A percentile compares a stretch with the other conserved stretches of the same genome.
Evolutionary conservation across 2,113 vertebrate species (phyloP).

Genomic region (Aphyosemion australe): DNA sequence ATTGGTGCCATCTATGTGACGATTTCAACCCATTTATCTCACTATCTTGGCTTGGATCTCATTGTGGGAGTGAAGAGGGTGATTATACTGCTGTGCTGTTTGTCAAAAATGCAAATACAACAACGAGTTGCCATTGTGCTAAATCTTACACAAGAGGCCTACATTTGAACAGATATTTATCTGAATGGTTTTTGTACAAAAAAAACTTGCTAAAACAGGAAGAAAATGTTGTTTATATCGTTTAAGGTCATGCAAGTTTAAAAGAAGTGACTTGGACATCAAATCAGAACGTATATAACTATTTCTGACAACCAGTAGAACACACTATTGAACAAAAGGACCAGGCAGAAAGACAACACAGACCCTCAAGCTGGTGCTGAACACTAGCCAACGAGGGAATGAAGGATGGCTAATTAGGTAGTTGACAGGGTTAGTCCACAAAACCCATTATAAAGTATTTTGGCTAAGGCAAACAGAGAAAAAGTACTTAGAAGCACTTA

Average conservation of each 20-base stretch:
- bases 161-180: background rate
- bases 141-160: background rate
- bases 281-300: background rate
- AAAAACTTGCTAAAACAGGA: background rate
- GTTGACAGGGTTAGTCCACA: background rate
- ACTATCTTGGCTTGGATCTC: conserved; percentile 7
- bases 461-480: background rate
- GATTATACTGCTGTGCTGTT: background rate
- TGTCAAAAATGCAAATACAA: conserved; percentile 5
- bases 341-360: background rate
- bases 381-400: conserved; percentile 1
- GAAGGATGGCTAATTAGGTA: background rate
- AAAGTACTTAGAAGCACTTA: background rate
- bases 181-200: background rate
- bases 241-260: too few relatives aligned
- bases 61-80: background rate
- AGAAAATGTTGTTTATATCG: too few relatives aligned
- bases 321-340: conserved; percentile 6
- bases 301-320: background rate
- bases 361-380: conserved; percentile 1
- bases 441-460: background rate
- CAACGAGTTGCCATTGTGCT: background rate
- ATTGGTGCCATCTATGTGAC: conserved; percentile 3
- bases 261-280: background rate
- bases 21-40: conserved; percentile 23